Evolutionary conservation across 2,888 invertebrate genomes (phyloP).

Genomic region (Lasioglossum marginatum): DNA sequence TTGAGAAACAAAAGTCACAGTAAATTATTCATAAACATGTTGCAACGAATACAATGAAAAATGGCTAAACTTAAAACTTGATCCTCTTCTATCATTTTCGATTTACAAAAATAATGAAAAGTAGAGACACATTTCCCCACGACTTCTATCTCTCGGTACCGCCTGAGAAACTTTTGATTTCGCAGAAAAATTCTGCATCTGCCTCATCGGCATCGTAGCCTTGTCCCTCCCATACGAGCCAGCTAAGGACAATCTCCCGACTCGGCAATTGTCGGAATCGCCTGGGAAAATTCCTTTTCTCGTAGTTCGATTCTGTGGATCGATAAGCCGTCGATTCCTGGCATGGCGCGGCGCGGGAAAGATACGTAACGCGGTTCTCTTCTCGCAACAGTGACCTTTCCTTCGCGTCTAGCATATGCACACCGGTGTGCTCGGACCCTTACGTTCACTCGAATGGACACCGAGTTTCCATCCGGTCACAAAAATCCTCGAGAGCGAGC

Average conservation of each 20-base stretch:
- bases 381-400: slow-evolving; percentile 55
- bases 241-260: background rate
- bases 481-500: slow-evolving; percentile 70
- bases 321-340: slow-evolving; percentile 41
- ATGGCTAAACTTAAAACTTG: no score
- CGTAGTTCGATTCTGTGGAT: slow-evolving; percentile 40
- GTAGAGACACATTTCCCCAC: background rate
- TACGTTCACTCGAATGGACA: slow-evolving; percentile 68
- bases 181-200: background rate
- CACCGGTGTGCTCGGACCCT: slow-evolving; percentile 49
- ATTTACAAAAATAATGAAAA: background rate
- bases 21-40: no score
- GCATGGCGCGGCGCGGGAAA: slow-evolving; percentile 5
- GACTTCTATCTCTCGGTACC: background rate
- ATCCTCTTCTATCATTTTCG: background rate
- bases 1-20: no score
- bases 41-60: no score
- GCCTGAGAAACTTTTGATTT: background rate
- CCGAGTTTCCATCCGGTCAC: slow-evolving; percentile 54
- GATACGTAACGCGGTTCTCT: slow-evolving; percentile 29
- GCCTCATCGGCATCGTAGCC: background rate
- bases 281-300: slow-evolving; percentile 39
- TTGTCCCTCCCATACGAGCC: background rate
- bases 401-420: slow-evolving; percentile 28
- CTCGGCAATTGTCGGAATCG: background rate